Evolutionary conservation across 2,888 invertebrate species (phyloP).

Genomic region (Lepetodrilus schrolli): DNA sequence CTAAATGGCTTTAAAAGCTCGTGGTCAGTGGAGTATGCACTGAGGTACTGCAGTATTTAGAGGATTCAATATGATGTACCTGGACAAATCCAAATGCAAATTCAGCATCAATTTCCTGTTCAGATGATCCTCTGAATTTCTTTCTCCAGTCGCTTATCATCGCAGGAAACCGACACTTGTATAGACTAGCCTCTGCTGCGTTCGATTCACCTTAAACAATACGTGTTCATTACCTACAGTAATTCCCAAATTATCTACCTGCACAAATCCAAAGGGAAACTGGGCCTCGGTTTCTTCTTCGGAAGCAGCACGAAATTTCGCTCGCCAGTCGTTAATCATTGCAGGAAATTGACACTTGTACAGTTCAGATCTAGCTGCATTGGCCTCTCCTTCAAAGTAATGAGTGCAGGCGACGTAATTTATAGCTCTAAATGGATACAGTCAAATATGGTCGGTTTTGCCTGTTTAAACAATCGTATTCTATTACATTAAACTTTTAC

Average conservation of each 20-base stretch:
- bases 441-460: no score
- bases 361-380: constrained; percentile 33
- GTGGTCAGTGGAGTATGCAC: no score
- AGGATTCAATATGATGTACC: no score
- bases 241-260: constrained; percentile 17
- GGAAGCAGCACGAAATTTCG: constrained; percentile 34
- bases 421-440: no score
- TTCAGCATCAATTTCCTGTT: constrained; percentile 23
- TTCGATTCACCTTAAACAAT: constrained; percentile 37
- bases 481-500: no score
- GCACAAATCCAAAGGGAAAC: constrained; percentile 49
- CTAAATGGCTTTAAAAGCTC: no score
- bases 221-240: not conserved
- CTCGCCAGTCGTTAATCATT: constrained; percentile 43
- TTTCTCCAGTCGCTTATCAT: constrained; percentile 42
- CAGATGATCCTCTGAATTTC: constrained; percentile 32
- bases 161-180: constrained; percentile 39
- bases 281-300: constrained; percentile 29
- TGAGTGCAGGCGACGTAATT: no score
- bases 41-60: no score
- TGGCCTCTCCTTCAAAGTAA: constrained; percentile 44
- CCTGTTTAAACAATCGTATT: no score
- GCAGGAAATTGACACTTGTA: constrained; percentile 41
- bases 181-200: constrained; percentile 30
- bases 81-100: constrained; percentile 50